phyloP scores from a whole-genome alignment of 2,113 vertebrate genomes.

The Hypocryptadius cinnamomeus region DNA sequence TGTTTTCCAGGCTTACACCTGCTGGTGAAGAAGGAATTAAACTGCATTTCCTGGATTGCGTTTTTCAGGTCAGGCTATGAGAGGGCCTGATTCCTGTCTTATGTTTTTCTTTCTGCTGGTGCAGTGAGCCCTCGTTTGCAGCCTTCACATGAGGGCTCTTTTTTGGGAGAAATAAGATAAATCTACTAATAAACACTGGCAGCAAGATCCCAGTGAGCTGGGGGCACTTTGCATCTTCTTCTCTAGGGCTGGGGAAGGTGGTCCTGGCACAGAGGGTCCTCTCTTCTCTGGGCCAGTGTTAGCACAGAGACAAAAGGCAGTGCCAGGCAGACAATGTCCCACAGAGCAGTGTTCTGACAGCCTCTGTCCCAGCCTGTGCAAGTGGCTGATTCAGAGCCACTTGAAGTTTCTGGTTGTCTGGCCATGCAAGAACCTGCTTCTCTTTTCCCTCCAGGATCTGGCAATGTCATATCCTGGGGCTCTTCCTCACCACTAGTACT shows the following conservation, averaged over 20 bases:
- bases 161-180: neutral
- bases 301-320: neutral
- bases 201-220: neutral
- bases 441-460: neutral
- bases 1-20: neutral
- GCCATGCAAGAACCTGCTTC: neutral
- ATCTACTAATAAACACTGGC: neutral
- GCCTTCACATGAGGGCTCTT: neutral
- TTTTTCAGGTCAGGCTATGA: neutral
- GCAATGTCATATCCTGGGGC: accelerated
- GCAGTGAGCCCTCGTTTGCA: accelerated
- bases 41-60: neutral
- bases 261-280: neutral
- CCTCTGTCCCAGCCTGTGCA: neutral
- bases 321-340: neutral
- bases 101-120: neutral
- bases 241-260: accelerated
- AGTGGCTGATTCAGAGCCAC: neutral
- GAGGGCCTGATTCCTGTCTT: neutral
- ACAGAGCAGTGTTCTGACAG: neutral
- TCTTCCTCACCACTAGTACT: neutral
- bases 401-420: neutral
- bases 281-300: accelerated
- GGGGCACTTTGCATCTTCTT: neutral
- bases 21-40: neutral